Percentiles rank a stretch among this genome's conserved stretches.
phyloP scores from a whole-genome alignment of 2,888 invertebrate genomes.

The Tachystola acroxantha region DNA sequence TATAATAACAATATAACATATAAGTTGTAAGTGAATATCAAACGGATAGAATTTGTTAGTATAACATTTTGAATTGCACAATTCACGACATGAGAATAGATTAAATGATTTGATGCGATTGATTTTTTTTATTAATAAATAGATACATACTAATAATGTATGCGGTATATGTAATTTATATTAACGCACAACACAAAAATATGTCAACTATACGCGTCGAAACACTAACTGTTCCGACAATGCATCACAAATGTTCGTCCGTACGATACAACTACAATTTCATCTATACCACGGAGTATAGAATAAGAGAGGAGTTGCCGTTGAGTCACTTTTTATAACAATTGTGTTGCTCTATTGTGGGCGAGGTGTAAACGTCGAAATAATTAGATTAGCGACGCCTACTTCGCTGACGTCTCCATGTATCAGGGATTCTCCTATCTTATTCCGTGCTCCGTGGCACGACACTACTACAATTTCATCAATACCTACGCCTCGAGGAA shows the following conservation, averaged over 20 bases:
- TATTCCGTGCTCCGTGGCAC: no score
- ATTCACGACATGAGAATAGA: neutral
- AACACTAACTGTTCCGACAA: slow-evolving; percentile 54
- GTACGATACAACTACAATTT: slow-evolving; percentile 46
- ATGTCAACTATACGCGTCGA: slow-evolving; percentile 37
- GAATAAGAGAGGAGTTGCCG: no score
- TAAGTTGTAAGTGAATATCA: slow-evolving; percentile 1
- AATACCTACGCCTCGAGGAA: slow-evolving; percentile 59
- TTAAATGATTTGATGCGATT: neutral
- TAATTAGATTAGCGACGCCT: no score
- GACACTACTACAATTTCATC: no score
- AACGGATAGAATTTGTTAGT: neutral
- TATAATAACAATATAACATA: slow-evolving; percentile 4
- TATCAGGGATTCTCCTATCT: no score
- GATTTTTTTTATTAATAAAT: slow-evolving; percentile 4
- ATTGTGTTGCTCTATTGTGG: no score
- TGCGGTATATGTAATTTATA: slow-evolving; percentile 11
- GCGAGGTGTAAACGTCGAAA: no score
- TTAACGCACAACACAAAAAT: slow-evolving; percentile 50
- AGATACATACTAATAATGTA: slow-evolving; percentile 15
- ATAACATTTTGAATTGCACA: neutral
- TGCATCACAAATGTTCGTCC: slow-evolving; percentile 57
- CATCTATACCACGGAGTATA: no score
- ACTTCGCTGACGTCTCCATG: no score
- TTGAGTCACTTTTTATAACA: no score